Base-by-base conservation (phyloP, 2,113 vertebrate species). In the Heptranchias perlo region DNA sequence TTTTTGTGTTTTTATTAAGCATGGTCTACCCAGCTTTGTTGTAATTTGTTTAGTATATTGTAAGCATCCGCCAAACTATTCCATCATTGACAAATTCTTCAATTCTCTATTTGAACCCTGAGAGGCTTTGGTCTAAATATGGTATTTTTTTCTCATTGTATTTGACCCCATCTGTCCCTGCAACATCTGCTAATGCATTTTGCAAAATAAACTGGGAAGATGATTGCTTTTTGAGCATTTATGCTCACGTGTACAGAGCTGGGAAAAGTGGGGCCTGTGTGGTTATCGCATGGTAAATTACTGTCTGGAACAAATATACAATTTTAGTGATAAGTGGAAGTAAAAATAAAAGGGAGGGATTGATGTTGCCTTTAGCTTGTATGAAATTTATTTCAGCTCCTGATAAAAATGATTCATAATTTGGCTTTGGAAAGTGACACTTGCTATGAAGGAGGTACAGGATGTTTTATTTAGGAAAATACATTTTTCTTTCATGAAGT, bases 1-100 rank as follows among this genome's bases (percentile, higher is more conserved):
- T 7, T 76, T 92, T 96, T 65, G 93, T 96, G 96, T 47, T 95
- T 96, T 96, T 49, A 82, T 96, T 73, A 58, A 96, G 23, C 39
- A 95, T 95, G 44, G 47, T 95, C 47, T 69, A 73, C 65, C 47
- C 44, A 73, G 47, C 52, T 52, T 52, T 35, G 23, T 65, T 95
- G 65, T 67, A 73, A 95, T 95, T 95, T 95, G 94, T 95, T 49
- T 69, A 52, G 65, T 52, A 67, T 47, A 94, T 65, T 94, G 93
- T 25, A 93, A 61, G 65, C 25, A 10, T 25, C 44, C 7, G 64
- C 18, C 93, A 95, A 95, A 73, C 44, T 73, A 52, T 95, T 52
- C 64, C 64, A 95, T 49, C 65, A 35, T 35, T 69, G 64, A 95
- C 65, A 93, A 93, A 95, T 65, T 64, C 39, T 47, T 65, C 92